These are phyloP conservation scores for Pantherophis guttatus DNA, from an alignment of 2,113 vertebrate species.

Conservation along the genomic window DNA sequence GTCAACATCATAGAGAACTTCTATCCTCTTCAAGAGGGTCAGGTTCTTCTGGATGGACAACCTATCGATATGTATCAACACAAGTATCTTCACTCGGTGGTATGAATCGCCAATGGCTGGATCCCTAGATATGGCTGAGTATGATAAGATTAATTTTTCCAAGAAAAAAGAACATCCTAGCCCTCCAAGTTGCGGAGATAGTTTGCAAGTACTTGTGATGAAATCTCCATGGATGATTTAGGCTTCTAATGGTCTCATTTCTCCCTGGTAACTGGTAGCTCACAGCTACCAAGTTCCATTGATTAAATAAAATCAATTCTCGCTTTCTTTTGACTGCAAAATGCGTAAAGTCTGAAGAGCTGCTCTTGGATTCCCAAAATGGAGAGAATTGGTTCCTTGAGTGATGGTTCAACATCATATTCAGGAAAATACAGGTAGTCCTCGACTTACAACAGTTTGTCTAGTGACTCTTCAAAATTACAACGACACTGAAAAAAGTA, in stretches of 20 bases:
- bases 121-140: background rate
- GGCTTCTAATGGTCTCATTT: background rate
- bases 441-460: too few relatives aligned
- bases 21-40: slow-evolving; percentile 83
- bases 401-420: too few relatives aligned
- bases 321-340: background rate
- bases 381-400: background rate
- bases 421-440: too few relatives aligned
- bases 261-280: background rate
- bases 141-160: background rate
- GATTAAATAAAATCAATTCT: background rate
- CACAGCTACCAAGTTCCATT: background rate
- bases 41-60: slow-evolving; percentile 86
- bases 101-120: slow-evolving; percentile 60
- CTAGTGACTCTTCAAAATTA: too few relatives aligned
- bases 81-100: slow-evolving; percentile 89
- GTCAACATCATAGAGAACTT: slow-evolving; percentile 94
- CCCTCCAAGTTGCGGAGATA: background rate
- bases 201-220: background rate
- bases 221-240: background rate
- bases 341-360: background rate
- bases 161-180: background rate
- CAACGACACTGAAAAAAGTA: too few relatives aligned
- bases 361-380: background rate
- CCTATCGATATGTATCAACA: slow-evolving; percentile 83